phyloP scores from a whole-genome alignment of 2,888 invertebrate genomes.

The Stenolophus ochropezus region DNA sequence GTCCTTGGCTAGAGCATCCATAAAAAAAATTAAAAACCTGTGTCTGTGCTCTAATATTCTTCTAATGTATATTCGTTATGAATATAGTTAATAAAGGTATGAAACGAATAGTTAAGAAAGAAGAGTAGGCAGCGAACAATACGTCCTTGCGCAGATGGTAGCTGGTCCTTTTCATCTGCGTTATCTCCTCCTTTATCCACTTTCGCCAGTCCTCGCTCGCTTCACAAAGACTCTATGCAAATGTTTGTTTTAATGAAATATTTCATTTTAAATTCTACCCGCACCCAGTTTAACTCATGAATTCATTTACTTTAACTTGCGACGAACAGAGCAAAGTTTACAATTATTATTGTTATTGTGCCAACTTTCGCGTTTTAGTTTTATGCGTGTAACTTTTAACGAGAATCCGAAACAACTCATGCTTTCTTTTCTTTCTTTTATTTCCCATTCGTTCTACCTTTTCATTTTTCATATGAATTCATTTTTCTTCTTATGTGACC shows the following conservation, averaged over 20 bases:
- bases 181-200: constrained; percentile 27
- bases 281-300: constrained; percentile 56
- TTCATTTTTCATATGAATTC: no score
- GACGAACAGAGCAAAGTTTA: background rate
- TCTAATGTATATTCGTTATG: no score
- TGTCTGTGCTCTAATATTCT: no score
- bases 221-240: constrained; percentile 56
- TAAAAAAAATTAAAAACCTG: no score
- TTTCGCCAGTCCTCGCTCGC: constrained; percentile 1
- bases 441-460: no score
- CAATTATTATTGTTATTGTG: constrained; percentile 38
- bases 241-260: constrained; percentile 60
- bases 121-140: no score
- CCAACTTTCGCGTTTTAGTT: constrained; percentile 12
- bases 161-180: background rate
- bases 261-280: constrained; percentile 58
- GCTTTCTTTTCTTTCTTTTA: background rate
- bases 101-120: background rate
- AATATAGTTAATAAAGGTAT: no score
- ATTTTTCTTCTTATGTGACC: no score
- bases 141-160: background rate
- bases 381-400: constrained; percentile 9
- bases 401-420: background rate
- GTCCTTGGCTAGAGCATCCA: no score
- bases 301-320: constrained; percentile 55